These are phyloP conservation scores for Entelurus aequoreus DNA, from an alignment of 2,113 vertebrate species.

Conservation along the genomic window DNA sequence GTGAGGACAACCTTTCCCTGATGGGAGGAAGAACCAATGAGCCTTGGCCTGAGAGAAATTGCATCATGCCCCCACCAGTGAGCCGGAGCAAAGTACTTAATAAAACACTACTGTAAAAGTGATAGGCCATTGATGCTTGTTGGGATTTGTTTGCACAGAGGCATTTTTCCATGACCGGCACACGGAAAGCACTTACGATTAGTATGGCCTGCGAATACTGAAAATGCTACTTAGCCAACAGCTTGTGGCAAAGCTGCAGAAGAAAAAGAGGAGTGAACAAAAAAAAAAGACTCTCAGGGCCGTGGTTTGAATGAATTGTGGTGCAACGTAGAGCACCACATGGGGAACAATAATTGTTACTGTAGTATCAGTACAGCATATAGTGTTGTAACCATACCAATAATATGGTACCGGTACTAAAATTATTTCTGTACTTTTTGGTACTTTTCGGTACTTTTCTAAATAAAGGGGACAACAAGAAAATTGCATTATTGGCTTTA, in stretches of 20 bases:
- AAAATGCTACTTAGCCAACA: slow-evolving; percentile 9
- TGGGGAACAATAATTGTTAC: slow-evolving; percentile 5
- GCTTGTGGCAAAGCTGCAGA: slow-evolving; percentile 5
- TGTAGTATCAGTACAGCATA: neutral
- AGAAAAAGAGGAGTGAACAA: slow-evolving; percentile 3
- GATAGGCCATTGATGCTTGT: slow-evolving; percentile 41
- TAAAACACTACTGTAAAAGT: slow-evolving; percentile 40
- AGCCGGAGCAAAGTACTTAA: slow-evolving; percentile 34
- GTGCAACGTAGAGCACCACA: slow-evolving; percentile 34
- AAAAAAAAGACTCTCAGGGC: slow-evolving; percentile 11
- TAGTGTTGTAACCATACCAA: too few relatives aligned
- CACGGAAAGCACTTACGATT: slow-evolving; percentile 5
- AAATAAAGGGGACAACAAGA: too few relatives aligned
- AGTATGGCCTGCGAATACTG: slow-evolving; percentile 16
- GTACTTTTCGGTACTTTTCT: too few relatives aligned
- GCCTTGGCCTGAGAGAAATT: slow-evolving; percentile 35
- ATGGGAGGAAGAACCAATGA: slow-evolving; percentile 50
- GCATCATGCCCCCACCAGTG: slow-evolving; percentile 33
- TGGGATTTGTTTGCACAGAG: slow-evolving; percentile 30
- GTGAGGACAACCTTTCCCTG: slow-evolving; percentile 50
- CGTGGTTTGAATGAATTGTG: slow-evolving; percentile 24
- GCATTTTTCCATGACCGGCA: slow-evolving; percentile 10
- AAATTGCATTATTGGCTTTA: too few relatives aligned
- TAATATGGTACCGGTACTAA: too few relatives aligned
- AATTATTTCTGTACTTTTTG: too few relatives aligned